Percentiles rank a stretch among this genome's conserved stretches.
Evolutionary conservation across 1,140 invertebrate species (phyloP).

Genomic region (Gryllus bimaculatus): DNA sequence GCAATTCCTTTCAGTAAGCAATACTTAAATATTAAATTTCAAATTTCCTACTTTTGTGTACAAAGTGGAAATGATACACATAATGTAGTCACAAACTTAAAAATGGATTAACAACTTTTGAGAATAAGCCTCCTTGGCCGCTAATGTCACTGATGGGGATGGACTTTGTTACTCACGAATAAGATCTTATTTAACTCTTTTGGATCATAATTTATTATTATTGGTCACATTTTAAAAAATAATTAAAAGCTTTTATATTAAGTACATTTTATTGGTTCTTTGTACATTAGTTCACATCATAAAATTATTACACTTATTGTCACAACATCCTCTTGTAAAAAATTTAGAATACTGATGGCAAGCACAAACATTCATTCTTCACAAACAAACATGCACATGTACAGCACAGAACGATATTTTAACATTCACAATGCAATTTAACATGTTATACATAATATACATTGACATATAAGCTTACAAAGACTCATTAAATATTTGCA

Average conservation of each 20-base stretch:
- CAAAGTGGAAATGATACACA: too few relatives aligned
- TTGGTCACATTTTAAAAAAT: neutral
- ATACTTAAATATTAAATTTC: too few relatives aligned
- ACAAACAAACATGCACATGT: neutral
- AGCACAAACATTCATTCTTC: neutral
- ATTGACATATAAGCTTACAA: neutral
- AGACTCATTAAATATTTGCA: neutral
- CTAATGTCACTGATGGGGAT: too few relatives aligned
- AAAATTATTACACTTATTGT: slow-evolving; percentile 17
- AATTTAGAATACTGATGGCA: slow-evolving; percentile 10
- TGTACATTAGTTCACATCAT: slow-evolving; percentile 15
- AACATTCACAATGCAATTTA: neutral
- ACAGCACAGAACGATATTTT: neutral
- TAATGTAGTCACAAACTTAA: too few relatives aligned
- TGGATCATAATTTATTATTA: too few relatives aligned
- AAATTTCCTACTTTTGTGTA: too few relatives aligned
- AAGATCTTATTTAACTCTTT: too few relatives aligned
- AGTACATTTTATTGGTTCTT: neutral
- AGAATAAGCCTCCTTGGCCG: too few relatives aligned
- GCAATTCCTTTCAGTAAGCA: too few relatives aligned
- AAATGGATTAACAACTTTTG: too few relatives aligned
- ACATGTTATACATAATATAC: neutral
- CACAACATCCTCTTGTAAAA: slow-evolving; percentile 12
- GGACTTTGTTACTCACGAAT: too few relatives aligned
- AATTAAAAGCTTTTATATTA: neutral